phyloP scores from a whole-genome alignment of 2,113 vertebrate species.

The Andinoacara biseriatus region DNA sequence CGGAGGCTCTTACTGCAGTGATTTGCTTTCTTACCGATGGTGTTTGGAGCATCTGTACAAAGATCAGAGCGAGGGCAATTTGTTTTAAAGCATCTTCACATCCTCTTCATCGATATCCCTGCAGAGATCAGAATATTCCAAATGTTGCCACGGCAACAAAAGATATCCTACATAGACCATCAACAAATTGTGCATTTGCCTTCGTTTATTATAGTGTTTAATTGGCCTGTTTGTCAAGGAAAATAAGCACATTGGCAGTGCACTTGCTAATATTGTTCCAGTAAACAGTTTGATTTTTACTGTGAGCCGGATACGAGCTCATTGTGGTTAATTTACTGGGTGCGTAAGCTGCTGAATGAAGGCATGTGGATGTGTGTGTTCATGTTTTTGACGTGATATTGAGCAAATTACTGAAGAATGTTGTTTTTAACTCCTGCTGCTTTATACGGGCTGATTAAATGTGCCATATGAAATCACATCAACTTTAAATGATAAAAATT shows the following conservation, averaged over 20 bases:
- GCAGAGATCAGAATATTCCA: conserved; percentile 15
- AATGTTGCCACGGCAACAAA: conserved; percentile 57
- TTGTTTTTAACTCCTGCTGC: not conserved
- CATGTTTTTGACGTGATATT: not conserved
- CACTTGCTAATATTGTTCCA: not conserved
- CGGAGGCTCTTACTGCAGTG: not conserved
- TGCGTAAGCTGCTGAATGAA: not conserved
- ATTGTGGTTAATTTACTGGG: not conserved
- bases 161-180: not conserved
- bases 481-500: not conserved
- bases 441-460: not conserved
- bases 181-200: conserved; percentile 2
- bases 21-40: not conserved
- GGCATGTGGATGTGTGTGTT: not conserved
- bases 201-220: conserved; percentile 8
- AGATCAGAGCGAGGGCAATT: not conserved
- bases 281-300: conserved; percentile 1
- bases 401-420: not conserved
- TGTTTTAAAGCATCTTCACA: conserved; percentile 13
- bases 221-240: conserved; percentile 37
- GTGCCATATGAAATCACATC: not conserved
- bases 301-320: not conserved
- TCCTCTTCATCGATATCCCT: conserved; percentile 1
- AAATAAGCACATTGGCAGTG: not conserved
- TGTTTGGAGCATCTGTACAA: not conserved